phyloP scores from a whole-genome alignment of 2,113 vertebrate genomes.

The Xenotilapia longispinis region DNA sequence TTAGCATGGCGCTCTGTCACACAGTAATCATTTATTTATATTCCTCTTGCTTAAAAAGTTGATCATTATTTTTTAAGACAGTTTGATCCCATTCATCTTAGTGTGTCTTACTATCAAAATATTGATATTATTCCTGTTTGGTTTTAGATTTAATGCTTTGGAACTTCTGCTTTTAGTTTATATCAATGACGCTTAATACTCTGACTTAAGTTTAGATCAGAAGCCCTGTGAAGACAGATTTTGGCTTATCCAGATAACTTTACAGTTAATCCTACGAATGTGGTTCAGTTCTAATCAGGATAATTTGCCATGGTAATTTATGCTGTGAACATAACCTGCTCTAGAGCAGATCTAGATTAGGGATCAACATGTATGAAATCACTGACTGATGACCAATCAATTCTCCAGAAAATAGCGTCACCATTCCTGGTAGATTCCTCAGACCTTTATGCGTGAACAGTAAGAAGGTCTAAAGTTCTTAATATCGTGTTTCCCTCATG shows the following conservation, averaged over 20 bases:
- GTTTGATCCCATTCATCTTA: neutral
- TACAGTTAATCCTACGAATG: fast-evolving
- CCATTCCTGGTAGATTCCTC: neutral
- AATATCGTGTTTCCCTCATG: neutral
- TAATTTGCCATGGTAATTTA: neutral
- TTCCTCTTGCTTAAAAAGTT: neutral
- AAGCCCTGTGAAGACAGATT: neutral
- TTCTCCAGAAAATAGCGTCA: neutral
- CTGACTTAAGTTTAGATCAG: neutral
- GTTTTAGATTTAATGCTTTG: neutral
- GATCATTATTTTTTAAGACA: neutral
- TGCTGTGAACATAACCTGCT: neutral
- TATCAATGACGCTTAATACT: neutral
- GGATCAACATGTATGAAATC: neutral
- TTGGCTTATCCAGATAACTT: neutral
- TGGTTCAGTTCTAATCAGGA: neutral
- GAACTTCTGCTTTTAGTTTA: neutral
- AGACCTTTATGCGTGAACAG: neutral
- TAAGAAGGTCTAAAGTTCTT: neutral
- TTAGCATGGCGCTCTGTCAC: neutral
- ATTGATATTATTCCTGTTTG: neutral
- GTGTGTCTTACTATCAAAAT: neutral
- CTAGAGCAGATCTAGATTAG: neutral
- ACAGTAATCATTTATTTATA: neutral
- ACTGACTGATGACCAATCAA: neutral